Percentiles rank a stretch among this genome's conserved stretches.
phyloP scores from a whole-genome alignment of 2,888 invertebrate species.

The Orthosia gracilis region DNA sequence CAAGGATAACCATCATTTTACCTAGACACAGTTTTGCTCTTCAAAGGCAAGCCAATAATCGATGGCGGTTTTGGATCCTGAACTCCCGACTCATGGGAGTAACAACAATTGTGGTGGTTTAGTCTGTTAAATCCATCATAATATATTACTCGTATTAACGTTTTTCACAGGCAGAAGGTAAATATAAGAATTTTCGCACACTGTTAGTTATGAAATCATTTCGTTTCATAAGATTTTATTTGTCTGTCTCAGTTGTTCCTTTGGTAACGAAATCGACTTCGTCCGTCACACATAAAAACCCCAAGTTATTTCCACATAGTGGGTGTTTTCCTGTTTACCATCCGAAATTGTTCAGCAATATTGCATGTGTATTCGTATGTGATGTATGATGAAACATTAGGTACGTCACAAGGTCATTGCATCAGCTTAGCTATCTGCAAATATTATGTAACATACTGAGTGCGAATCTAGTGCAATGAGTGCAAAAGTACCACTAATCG shows the following conservation, averaged over 20 bases:
- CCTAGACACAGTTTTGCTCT: neutral
- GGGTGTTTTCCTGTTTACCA: neutral
- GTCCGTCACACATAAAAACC: slow-evolving; percentile 18
- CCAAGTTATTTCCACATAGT: slow-evolving; percentile 8
- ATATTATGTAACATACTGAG: neutral
- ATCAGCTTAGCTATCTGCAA: slow-evolving; percentile 6
- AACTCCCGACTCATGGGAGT: neutral
- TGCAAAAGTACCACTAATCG: slow-evolving; percentile 1
- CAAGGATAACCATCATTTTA: too few relatives aligned
- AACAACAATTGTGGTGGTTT: neutral
- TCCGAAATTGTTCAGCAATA: slow-evolving; percentile 40
- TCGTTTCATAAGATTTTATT: slow-evolving; percentile 6
- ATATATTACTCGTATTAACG: neutral
- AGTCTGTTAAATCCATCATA: neutral
- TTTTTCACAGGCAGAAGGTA: too few relatives aligned
- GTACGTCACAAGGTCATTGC: neutral
- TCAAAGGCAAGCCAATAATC: too few relatives aligned
- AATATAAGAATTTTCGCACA: neutral
- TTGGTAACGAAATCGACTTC: neutral
- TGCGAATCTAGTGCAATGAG: neutral
- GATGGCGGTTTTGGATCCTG: too few relatives aligned
- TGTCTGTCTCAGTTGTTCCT: neutral
- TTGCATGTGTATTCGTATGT: neutral
- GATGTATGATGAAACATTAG: slow-evolving; percentile 13
- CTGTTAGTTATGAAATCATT: slow-evolving; percentile 5